Conservation (phyloP, 2,888 invertebrate species). For the Melanostoma scalare region DNA sequence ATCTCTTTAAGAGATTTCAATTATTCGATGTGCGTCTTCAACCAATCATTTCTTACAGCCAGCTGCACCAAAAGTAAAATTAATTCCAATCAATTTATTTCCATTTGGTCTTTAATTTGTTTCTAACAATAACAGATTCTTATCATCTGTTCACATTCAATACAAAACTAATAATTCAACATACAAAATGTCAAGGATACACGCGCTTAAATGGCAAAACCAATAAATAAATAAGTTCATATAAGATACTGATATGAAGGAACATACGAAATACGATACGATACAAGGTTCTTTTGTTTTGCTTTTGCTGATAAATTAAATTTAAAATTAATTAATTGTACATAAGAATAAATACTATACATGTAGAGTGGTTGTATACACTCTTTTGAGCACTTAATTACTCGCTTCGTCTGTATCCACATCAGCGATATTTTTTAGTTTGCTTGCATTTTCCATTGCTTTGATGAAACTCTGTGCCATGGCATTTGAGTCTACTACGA, state of each 20-base stretch:
- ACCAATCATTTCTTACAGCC: background rate
- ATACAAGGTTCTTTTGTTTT: slow-evolving; percentile 16
- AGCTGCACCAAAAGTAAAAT: background rate
- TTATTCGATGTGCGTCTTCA: background rate
- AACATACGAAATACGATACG: slow-evolving; percentile 34
- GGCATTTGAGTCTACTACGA: slow-evolving; percentile 80
- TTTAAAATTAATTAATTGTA: slow-evolving; percentile 48
- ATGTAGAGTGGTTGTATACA: slow-evolving; percentile 11
- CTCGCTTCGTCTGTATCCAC: slow-evolving; percentile 81
- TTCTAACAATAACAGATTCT: slow-evolving; percentile 19
- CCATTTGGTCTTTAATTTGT: slow-evolving; percentile 10
- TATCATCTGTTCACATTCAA: slow-evolving; percentile 31
- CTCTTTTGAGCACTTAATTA: slow-evolving; percentile 75
- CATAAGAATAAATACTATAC: slow-evolving; percentile 66
- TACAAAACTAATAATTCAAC: slow-evolving; percentile 22
- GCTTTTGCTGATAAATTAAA: slow-evolving; percentile 25
- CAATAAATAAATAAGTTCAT: slow-evolving; percentile 59
- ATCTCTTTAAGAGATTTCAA: background rate
- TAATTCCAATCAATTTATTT: slow-evolving; percentile 9
- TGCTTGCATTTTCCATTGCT: slow-evolving; percentile 77
- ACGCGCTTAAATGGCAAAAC: slow-evolving; percentile 43
- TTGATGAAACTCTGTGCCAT: slow-evolving; percentile 79
- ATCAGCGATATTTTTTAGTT: slow-evolving; percentile 79
- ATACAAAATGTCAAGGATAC: slow-evolving; percentile 57
- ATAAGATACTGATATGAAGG: slow-evolving; percentile 66